Base-by-base conservation (phyloP, 2,888 invertebrate genomes). In the Micropterix aruncella region DNA sequence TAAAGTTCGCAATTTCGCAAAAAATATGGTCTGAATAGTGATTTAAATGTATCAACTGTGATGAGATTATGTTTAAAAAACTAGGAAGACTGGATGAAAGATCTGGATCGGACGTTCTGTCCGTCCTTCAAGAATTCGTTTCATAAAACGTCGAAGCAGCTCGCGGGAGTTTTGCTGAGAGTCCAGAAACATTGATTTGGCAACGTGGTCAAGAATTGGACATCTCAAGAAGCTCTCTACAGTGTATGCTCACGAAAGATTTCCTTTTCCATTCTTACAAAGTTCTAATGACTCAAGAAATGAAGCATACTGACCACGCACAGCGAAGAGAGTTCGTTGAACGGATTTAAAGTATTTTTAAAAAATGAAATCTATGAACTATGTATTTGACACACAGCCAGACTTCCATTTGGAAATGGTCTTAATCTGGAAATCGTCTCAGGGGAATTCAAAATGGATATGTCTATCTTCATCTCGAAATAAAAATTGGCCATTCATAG, bases 161-260 rank as follows among this genome's bases (percentile, higher is more conserved):
- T 16, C 47, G 48, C 45, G 46, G 49, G 49, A 55, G 52, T n/a
- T n/a, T n/a, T n/a, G n/a, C n/a, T n/a, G n/a, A n/a, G n/a, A n/a
- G n/a, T n/a, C n/a, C n/a, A n/a, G 55, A 51, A 52, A 53, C 52
- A 46, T 55, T 51, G 50, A 54, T 56, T 55, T 52, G 49, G 44
- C 48, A 40, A 15, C 48, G 48, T 51, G 44, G 43, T 44, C 52
- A 51, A 51, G 44, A 54, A 53, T 48, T 51, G 50, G 17, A 47
- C 39, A 49, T 49, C 51, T 49, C 53, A 40, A 53, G 48, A 47
- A 53, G 50, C 47, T 51, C 44, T 48, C 37, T 52, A 42, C 49
- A 51, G 39, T 51, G 48, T 45, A 54, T 56, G 48, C 46, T 55
- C 43, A 51, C 44, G 19, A 44, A 51, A 49, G 51, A 54, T 50